Percentiles rank a stretch among this genome's conserved stretches.
Conservation (phyloP, 2,888 invertebrate genomes). For the Callyntrura sp. region DNA sequence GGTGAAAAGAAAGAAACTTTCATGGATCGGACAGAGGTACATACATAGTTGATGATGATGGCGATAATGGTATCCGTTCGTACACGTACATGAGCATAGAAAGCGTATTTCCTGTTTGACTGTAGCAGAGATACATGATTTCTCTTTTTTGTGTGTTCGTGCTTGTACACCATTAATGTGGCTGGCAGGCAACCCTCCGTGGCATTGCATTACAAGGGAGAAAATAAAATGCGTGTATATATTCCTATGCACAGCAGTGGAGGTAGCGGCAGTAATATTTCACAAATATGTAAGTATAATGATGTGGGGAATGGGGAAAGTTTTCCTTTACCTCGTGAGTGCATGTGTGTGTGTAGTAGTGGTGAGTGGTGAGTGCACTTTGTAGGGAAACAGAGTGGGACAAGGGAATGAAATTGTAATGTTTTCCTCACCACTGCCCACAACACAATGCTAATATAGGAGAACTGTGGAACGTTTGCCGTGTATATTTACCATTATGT, state of each 20-base stretch:
- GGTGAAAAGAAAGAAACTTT: neutral
- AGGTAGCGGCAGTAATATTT: neutral
- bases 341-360: neutral
- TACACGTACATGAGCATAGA: neutral
- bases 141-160: neutral
- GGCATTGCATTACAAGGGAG: neutral
- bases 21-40: neutral
- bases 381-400: neutral
- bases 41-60: neutral
- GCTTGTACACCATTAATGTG: conserved; percentile 11
- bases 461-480: no score
- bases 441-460: no score
- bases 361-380: neutral
- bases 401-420: no score
- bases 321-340: neutral
- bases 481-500: no score
- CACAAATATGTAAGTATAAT: conserved; percentile 5
- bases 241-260: neutral
- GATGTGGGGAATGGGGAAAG: conserved; percentile 45
- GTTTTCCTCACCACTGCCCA: no score
- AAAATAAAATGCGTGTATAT: conserved; percentile 7
- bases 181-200: conserved; percentile 28
- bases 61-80: neutral
- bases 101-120: neutral
- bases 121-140: neutral